Base-by-base conservation (phyloP, 2,888 invertebrate genomes). In the Synergus itoensis region DNA sequence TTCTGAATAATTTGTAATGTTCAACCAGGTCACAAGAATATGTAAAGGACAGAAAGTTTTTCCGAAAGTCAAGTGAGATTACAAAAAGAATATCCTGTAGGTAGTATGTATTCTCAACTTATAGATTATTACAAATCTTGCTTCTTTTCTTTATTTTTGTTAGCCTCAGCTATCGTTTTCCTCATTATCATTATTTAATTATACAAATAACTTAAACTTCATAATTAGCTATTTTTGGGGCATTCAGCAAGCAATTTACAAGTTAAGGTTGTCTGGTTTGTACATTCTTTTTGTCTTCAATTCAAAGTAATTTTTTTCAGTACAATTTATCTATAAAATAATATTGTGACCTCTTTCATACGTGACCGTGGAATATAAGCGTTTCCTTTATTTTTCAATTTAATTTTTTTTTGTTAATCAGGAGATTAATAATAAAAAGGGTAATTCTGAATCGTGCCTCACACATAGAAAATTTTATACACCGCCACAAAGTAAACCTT, bases 11-110 rank as follows among this genome's bases (percentile, higher is more conserved):
- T 88, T 85, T 84, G 85, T 88, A 87, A 88, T 82, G 86, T 87
- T 88, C 87, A 88, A 89, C 87, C 88, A 88, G 88, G 87, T 90
- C 89, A 89, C 89, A 83, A 88, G 87, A 90, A 89, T 82, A 79
- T 79, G 69, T 73, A 64, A 48, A 75, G 62, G 63, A 62, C 75
- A 75, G 63, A 78, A 62, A 41, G 11, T 57, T 36, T 63, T 28
- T 45, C 60, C 63, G 76, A 77, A 76, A 67, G 57, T 77, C 78
- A 81, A 79, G 53, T 77, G 64, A 76, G 78, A 78, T 63, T 73
- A 4, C 67, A 79, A 77, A 80, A 78, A 77, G 77, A 65, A 43
- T 79, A 76, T 67, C 40, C 11, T 77, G 63, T 62, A 64, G 62
- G 48, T 12, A 77, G 62, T 53, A 64, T 65, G 40, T 53, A 63